Conservation (phyloP, 1,140 invertebrate species). For the Meteorus sp. region DNA sequence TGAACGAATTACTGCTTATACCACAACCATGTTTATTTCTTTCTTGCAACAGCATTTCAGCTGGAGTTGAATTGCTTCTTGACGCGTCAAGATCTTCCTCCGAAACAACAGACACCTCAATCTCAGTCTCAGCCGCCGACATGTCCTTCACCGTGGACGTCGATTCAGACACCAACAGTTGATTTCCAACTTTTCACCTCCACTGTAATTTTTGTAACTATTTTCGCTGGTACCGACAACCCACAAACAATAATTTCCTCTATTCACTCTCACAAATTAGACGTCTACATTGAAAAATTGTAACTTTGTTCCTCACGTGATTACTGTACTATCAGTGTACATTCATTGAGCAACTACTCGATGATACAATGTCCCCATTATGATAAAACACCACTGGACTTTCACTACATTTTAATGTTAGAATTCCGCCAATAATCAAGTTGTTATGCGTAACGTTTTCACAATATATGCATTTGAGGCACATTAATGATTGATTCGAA, state of each 20-base stretch:
- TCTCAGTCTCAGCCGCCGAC: constrained; percentile 57
- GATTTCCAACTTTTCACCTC: neutral
- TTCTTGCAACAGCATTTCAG: constrained; percentile 49
- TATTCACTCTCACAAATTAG: too few relatives aligned
- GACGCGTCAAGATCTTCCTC: constrained; percentile 54
- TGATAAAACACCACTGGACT: neutral
- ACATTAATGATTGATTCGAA: too few relatives aligned
- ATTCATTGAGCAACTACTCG: too few relatives aligned
- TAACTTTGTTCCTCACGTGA: too few relatives aligned
- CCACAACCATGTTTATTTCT: constrained; percentile 44
- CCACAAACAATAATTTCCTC: neutral
- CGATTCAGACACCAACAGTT: constrained; percentile 4
- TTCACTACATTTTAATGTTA: neutral
- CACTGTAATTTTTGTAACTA: constrained; percentile 1
- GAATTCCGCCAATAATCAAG: neutral
- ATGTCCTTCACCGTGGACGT: constrained; percentile 35
- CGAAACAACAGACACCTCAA: constrained; percentile 57
- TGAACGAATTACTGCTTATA: constrained; percentile 43
- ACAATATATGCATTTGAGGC: too few relatives aligned
- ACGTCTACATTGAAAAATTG: too few relatives aligned
- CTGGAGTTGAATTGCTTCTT: constrained; percentile 47
- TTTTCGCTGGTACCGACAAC: constrained; percentile 1
- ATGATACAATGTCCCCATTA: too few relatives aligned
- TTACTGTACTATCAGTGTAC: too few relatives aligned
- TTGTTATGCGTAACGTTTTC: too few relatives aligned